phyloP scores from a whole-genome alignment of 2,113 vertebrate species.

The Eolophus roseicapilla region DNA sequence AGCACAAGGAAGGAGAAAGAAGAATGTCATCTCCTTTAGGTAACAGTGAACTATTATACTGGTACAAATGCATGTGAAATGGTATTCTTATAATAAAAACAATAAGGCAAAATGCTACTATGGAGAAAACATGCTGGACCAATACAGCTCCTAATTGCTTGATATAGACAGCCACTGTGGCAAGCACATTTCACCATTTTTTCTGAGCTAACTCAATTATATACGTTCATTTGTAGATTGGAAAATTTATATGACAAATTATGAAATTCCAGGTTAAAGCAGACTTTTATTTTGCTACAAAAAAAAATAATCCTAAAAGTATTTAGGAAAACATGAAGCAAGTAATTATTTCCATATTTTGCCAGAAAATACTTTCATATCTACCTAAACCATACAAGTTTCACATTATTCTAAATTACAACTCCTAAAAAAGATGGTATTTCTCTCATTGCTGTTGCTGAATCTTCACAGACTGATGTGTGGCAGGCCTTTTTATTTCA shows the following conservation, averaged over 20 bases:
- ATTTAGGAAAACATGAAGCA: not conserved
- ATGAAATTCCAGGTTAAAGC: not conserved
- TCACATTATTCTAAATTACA: not conserved
- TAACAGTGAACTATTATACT: not conserved
- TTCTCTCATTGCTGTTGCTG: not conserved
- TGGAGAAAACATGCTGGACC: not conserved
- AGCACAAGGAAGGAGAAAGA: not conserved
- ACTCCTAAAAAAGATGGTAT: not conserved
- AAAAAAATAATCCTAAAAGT: not conserved
- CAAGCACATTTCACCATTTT: not conserved
- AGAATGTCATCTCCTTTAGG: not conserved
- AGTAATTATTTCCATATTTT: not conserved
- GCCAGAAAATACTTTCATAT: not conserved
- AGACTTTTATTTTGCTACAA: not conserved
- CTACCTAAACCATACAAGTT: not conserved
- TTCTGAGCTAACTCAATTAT: not conserved
- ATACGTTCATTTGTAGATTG: not conserved
- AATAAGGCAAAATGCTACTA: not conserved
- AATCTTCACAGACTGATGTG: not conserved
- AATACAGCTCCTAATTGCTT: not conserved
- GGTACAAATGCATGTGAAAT: not conserved
- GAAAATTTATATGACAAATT: not conserved
- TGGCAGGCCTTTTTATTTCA: not conserved
- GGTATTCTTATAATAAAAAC: not conserved
- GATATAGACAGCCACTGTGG: not conserved